A percentile compares a stretch with the other conserved stretches of the same genome.
Conservation (phyloP, 2,888 invertebrate genomes). For the Lochmaea crataegi region DNA sequence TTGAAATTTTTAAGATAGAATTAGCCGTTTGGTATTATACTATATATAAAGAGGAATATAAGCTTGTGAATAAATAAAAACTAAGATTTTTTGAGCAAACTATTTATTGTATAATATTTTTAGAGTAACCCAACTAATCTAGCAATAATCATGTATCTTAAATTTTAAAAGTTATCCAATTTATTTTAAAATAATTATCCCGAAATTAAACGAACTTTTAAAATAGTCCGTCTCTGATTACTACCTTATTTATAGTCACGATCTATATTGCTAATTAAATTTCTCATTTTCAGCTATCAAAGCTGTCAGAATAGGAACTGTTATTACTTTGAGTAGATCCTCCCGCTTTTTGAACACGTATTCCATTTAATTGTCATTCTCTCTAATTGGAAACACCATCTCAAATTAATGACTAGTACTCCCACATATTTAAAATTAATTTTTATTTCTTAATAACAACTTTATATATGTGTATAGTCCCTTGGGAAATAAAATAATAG, state of each 20-base stretch:
- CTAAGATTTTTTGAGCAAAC: too few relatives aligned
- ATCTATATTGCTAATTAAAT: constrained; percentile 66
- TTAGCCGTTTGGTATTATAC: not conserved
- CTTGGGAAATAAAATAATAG: too few relatives aligned
- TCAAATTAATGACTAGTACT: constrained; percentile 5
- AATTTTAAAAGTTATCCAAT: too few relatives aligned
- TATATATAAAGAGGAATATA: not conserved
- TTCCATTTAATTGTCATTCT: constrained; percentile 39
- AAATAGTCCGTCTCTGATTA: constrained; percentile 60
- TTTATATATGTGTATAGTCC: too few relatives aligned
- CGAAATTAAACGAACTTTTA: constrained; percentile 19
- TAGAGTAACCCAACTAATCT: too few relatives aligned
- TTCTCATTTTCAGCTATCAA: constrained; percentile 63
- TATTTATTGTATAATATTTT: too few relatives aligned
- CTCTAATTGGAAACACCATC: constrained; percentile 20
- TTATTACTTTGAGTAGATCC: constrained; percentile 50
- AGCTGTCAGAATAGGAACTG: constrained; percentile 56
- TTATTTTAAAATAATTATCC: constrained; percentile 6
- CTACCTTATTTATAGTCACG: constrained; percentile 66
- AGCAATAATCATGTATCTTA: too few relatives aligned
- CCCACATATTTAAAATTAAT: not conserved
- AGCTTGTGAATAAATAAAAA: not conserved
- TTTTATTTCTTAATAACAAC: too few relatives aligned
- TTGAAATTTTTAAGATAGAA: constrained; percentile 33
- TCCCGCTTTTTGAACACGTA: constrained; percentile 39